phyloP scores from a whole-genome alignment of 1,140 invertebrate genomes.

The Drosophila suzukii region DNA sequence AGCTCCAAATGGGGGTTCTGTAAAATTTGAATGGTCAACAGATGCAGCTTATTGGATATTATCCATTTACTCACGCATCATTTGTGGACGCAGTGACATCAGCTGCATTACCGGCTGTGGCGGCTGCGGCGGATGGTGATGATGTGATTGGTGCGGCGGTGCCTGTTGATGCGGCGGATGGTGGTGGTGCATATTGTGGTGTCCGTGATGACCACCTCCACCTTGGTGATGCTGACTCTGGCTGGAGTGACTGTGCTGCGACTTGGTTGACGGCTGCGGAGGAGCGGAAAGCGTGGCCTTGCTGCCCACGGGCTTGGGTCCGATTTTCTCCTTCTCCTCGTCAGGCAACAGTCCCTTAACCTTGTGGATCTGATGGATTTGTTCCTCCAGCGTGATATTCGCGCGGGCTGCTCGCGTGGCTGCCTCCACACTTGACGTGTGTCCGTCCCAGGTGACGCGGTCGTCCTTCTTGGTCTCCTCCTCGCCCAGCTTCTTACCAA shows the following conservation, averaged over 20 bases:
- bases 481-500: conserved; percentile 99
- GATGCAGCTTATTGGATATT: not conserved
- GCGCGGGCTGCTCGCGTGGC: conserved; percentile 95
- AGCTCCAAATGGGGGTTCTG: conserved; percentile 83
- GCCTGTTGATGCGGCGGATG: conserved; percentile 43
- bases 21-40: not conserved
- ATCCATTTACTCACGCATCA: conserved; percentile 85
- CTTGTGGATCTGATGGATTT: conserved; percentile 98
- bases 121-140: conserved; percentile 55
- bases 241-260: conserved; percentile 49
- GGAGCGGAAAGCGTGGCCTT: conserved; percentile 70
- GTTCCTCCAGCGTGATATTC: conserved; percentile 98
- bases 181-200: conserved; percentile 58
- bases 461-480: conserved; percentile 95
- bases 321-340: conserved; percentile 97
- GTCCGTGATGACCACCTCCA: conserved; percentile 47
- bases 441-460: conserved; percentile 99
- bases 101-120: conserved; percentile 87
- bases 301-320: conserved; percentile 89
- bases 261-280: conserved; percentile 62
- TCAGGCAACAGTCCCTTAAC: conserved; percentile 96
- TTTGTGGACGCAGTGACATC: conserved; percentile 87
- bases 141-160: conserved; percentile 53
- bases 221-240: conserved; percentile 66
- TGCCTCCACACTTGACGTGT: conserved; percentile 96